Percentiles rank a stretch among this genome's conserved stretches.
These are phyloP conservation scores for Sialis lutaria DNA, from an alignment of 2,888 invertebrate species.

Conservation along the genomic window DNA sequence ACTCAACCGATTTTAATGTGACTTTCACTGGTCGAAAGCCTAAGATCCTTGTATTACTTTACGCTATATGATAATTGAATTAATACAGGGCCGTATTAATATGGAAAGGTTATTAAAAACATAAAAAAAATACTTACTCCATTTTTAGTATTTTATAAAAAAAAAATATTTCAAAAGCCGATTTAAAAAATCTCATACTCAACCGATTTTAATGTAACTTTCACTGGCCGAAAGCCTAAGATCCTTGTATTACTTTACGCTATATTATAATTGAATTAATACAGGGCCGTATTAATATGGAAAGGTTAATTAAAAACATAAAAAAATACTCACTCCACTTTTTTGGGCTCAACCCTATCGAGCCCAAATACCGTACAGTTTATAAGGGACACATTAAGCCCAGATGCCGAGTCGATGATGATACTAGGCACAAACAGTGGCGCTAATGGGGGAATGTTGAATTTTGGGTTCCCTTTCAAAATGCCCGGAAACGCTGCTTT, in stretches of 20 bases:
- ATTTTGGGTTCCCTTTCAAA: conserved; percentile 15
- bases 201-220: no score
- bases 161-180: no score
- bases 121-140: conserved; percentile 10
- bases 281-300: conserved; percentile 1
- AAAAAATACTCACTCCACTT: conserved; percentile 11
- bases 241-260: no score
- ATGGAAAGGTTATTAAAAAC: conserved; percentile 10
- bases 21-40: no score
- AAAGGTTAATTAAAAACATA: conserved; percentile 9
- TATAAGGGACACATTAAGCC: conserved; percentile 13
- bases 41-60: no score
- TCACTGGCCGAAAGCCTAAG: no score
- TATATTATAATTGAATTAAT: no score
- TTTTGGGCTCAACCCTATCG: conserved; percentile 11
- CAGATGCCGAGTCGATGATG: conserved; percentile 12
- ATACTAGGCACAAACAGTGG: conserved; percentile 16
- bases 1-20: no score
- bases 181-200: no score
- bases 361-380: conserved; percentile 15
- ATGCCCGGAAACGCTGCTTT: conserved; percentile 13
- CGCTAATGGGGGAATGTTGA: conserved; percentile 16
- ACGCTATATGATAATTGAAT: no score
- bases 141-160: no score
- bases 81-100: neutral